Base-by-base conservation (phyloP, 2,113 vertebrate species). In the Microcebus tavaratra region DNA sequence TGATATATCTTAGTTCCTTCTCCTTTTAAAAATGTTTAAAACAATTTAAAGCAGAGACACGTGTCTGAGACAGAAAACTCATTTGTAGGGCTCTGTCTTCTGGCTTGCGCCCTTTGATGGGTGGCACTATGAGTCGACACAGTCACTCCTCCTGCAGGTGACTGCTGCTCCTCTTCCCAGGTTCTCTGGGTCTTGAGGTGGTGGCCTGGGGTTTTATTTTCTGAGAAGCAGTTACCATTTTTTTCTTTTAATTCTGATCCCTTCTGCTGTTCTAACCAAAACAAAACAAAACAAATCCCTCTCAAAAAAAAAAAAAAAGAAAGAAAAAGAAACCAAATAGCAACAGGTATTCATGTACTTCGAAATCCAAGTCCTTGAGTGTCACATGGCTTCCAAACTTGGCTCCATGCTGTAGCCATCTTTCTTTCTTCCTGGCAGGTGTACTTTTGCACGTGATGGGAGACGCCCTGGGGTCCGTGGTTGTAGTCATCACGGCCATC, bases 371-470 rank as follows among this genome's bases (percentile, higher is more conserved):
- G 45, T 67, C 48, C 27, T 7, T 0, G 12, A 3, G 27, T 3
- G 3, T 34, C 29, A 1, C 2, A 0, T 2, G 25, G 57, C 39
- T 82, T 72, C 36, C 73, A 9, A 0, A 15, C 9, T 2, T 13
- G 70, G 76, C 12, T 48, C 72, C 57, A 48, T 27, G 67, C 57
- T 29, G 95, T 0, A 98, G 1, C 2, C 0, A 8, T 65, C 59
- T 87, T 5, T 45, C 55, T 96, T 83, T 83, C 91, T 80, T 95
- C 34, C 79, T 3, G 12, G 0, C 97, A 99, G 99, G 99, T 96
- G 98, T 99, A 61, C 98, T 99, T 93, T 97, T 99, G 93, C 99
- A 99, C 0, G 99, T 99, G 94, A 99, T 99, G 99, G 99, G 99
- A 88, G 99, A 99, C 89, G 99, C 99, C 9, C 97, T 99, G 97